phyloP scores from a whole-genome alignment of 2,888 invertebrate species.

The Ceramica pisi region DNA sequence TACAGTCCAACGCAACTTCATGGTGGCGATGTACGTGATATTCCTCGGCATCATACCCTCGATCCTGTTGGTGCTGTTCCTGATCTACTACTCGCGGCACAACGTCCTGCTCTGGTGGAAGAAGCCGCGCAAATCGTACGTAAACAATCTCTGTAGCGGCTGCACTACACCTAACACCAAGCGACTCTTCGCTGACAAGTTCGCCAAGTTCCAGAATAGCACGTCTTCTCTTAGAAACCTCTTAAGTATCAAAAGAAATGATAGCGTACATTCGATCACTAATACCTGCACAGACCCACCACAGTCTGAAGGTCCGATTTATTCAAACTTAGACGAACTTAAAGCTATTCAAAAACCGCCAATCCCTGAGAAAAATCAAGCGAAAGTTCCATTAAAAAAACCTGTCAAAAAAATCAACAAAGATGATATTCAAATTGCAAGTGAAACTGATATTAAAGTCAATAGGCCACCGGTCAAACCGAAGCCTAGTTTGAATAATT shows the following conservation, averaged over 20 bases:
- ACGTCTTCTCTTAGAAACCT: slow-evolving; percentile 56
- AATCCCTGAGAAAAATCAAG: slow-evolving; percentile 54
- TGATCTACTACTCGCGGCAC: slow-evolving; percentile 94
- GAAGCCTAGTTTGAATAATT: slow-evolving; percentile 48
- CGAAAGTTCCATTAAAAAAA: slow-evolving; percentile 71
- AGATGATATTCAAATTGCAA: slow-evolving; percentile 81
- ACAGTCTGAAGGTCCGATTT: slow-evolving; percentile 50
- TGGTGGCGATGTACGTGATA: slow-evolving; percentile 96
- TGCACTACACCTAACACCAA: slow-evolving; percentile 50
- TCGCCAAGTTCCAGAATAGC: slow-evolving; percentile 63
- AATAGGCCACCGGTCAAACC: slow-evolving; percentile 55
- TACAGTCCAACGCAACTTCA: slow-evolving; percentile 94
- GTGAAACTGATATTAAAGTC: slow-evolving; percentile 59
- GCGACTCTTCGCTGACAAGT: slow-evolving; percentile 57
- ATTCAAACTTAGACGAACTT: slow-evolving; percentile 51
- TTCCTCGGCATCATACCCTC: slow-evolving; percentile 96
- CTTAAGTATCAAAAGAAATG: slow-evolving; percentile 60
- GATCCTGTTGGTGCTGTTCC: slow-evolving; percentile 92
- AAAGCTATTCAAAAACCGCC: slow-evolving; percentile 34
- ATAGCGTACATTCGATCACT: slow-evolving; percentile 29
- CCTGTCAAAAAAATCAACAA: slow-evolving; percentile 80
- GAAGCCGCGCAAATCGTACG: slow-evolving; percentile 89
- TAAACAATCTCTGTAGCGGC: slow-evolving; percentile 72
- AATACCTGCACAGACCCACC: slow-evolving; percentile 41
- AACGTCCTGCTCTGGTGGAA: slow-evolving; percentile 91